Percentiles rank a stretch among this genome's conserved stretches.
Evolutionary conservation across 2,797 vertebrate species (phyloP).

Genomic region (Brachymystax lenok): DNA sequence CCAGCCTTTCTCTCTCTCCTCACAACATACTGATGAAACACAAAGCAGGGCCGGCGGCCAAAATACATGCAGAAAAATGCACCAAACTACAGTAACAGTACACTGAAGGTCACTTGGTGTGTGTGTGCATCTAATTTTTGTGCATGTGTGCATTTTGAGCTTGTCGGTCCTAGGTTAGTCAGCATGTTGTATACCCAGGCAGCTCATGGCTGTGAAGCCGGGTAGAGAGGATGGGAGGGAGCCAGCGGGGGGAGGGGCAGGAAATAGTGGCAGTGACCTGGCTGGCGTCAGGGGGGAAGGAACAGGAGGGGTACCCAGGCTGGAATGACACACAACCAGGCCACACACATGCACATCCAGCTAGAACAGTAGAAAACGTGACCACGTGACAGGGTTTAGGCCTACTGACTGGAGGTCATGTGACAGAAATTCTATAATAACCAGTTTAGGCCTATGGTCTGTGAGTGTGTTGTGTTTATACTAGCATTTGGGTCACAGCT

Average conservation of each 20-base stretch:
- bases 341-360: too few relatives aligned
- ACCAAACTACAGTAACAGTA: conserved; percentile 30
- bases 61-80: conserved; percentile 50
- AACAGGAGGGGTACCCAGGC: conserved; percentile 65
- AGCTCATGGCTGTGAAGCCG: conserved; percentile 25
- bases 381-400: too few relatives aligned
- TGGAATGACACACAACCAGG: too few relatives aligned
- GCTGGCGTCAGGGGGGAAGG: conserved; percentile 68
- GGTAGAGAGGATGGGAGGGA: conserved; percentile 52
- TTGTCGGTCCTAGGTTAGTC: conserved; percentile 18
- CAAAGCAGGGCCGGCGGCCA: conserved; percentile 25
- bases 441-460: background rate
- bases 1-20: conserved; percentile 31
- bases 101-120: conserved; percentile 44
- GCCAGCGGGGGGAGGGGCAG: conserved; percentile 51
- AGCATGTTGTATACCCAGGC: conserved; percentile 16
- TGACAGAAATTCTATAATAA: too few relatives aligned
- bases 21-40: conserved; percentile 26
- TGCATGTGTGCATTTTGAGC: conserved; percentile 15
- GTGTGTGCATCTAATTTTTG: conserved; percentile 21
- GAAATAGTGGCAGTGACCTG: conserved; percentile 61
- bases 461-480: conserved; percentile 6
- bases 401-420: too few relatives aligned
- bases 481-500: too few relatives aligned
- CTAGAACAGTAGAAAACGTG: background rate